phyloP scores from a whole-genome alignment of 1,140 invertebrate species.

The Tetragonula clypearis region DNA sequence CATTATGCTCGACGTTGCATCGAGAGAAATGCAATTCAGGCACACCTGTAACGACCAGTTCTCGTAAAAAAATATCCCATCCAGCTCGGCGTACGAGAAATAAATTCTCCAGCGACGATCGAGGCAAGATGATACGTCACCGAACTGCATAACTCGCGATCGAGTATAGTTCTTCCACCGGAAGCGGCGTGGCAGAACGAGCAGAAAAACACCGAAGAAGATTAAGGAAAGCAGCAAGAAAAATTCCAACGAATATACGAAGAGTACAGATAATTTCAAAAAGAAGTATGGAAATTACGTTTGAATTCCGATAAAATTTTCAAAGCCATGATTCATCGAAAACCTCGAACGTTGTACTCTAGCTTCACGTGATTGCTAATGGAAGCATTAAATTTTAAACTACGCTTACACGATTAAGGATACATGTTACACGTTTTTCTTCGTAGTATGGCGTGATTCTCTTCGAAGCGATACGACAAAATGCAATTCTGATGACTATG shows the following conservation, averaged over 20 bases:
- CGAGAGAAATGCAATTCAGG: constrained; percentile 24
- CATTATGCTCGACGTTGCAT: neutral
- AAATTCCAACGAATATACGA: neutral
- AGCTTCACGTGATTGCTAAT: too few relatives aligned
- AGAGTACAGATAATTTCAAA: too few relatives aligned
- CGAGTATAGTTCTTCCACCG: constrained; percentile 1
- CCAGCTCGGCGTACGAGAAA: constrained; percentile 35
- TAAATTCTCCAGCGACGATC: constrained; percentile 16
- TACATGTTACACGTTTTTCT: too few relatives aligned
- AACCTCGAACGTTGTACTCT: neutral
- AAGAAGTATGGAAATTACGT: too few relatives aligned
- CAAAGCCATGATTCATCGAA: neutral
- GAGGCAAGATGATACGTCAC: constrained; percentile 14
- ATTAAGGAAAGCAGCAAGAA: neutral
- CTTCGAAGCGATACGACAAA: too few relatives aligned
- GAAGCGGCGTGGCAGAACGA: neutral
- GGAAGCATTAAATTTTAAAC: too few relatives aligned
- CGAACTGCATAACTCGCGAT: constrained; percentile 21
- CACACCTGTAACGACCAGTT: constrained; percentile 18
- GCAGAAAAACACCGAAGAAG: neutral
- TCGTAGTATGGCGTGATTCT: too few relatives aligned
- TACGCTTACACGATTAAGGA: too few relatives aligned
- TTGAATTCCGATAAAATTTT: neutral
- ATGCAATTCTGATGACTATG: too few relatives aligned
- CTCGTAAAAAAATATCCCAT: constrained; percentile 32